These are phyloP conservation scores for Hipposideros larvatus DNA, from an alignment of 2,797 vertebrate species.

Conservation along the genomic window DNA sequence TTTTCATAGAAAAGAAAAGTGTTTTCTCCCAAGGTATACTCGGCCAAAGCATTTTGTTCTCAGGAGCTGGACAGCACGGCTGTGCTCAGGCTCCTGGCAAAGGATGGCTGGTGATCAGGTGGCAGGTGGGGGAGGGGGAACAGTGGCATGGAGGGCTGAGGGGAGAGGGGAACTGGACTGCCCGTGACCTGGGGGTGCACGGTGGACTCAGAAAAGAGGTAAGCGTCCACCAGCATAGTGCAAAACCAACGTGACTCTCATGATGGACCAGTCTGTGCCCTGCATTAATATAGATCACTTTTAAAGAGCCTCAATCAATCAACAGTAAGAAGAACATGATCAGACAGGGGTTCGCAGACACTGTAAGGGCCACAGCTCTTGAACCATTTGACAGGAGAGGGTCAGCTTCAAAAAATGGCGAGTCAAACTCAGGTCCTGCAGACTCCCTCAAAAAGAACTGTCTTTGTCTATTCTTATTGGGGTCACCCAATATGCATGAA, in stretches of 20 bases:
- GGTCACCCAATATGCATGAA: accelerated
- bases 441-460: not conserved
- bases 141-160: accelerated
- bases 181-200: accelerated
- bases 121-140: accelerated
- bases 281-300: accelerated
- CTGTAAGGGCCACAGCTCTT: accelerated
- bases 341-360: accelerated
- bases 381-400: not conserved
- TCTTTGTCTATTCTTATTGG: accelerated
- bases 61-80: accelerated
- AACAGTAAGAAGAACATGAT: too few relatives aligned
- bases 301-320: accelerated
- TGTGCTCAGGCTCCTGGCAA: not conserved
- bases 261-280: accelerated
- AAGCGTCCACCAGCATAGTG: accelerated
- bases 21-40: not conserved
- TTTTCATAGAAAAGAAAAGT: not conserved
- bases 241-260: not conserved
- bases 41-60: accelerated
- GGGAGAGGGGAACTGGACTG: accelerated
- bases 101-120: too few relatives aligned
- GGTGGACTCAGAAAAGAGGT: not conserved
- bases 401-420: not conserved
- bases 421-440: accelerated